Evolutionary conservation across 2,888 invertebrate species (phyloP), one percentile per base, ranked within the genome.

Genomic region (Drosophila suboccidentalis): DNA sequence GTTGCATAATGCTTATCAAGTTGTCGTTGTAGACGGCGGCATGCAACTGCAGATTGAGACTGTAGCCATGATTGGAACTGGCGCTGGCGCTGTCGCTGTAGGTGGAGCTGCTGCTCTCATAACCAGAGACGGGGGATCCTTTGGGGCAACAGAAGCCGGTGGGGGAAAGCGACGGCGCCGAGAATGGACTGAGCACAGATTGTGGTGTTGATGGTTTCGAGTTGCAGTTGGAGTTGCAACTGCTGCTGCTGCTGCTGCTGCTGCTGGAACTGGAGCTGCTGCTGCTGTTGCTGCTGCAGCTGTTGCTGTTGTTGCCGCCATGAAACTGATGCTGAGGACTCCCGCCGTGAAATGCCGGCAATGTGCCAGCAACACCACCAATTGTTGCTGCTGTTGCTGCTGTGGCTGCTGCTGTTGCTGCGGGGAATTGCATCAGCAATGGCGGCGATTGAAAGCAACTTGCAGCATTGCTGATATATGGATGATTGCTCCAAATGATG

Each of bases 1-100:
- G 73, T 8, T 87, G 83, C 66, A 82, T 60, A 47, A 36, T 60
- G 76, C 64, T 67, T 34, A 93, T 91, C 44, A 93, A 81, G 78
- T 94, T 94, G 81, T 93, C 93, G 90, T 94, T 93, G 89, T 94
- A 94, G 78, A 94, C 93, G 75, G 94, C 93, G 69, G 94, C 93
- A 72, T 93, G 94, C 80, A 94, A 89, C 91, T 94, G 94, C 87
- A 94, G 92, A 81, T 94, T 94, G 84, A 94, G 88, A 86, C 93
- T 93, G 87, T 94, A 94, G 65, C 81, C 70, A 58, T 78, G 66
- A 26, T 51, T 78, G 53, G 78, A 71, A 34, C 63, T 57, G 80
- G 59, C 59, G 61, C 70, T 75, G 47, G 88, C 83, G 60, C 73
- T 89, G 69, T 93, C 92, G 71, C 93, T 93, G 78, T 92, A 93